Percentiles rank a stretch among this genome's conserved stretches.
phyloP scores from a whole-genome alignment of 2,113 vertebrate species.

The Herpetotheres cachinnans region DNA sequence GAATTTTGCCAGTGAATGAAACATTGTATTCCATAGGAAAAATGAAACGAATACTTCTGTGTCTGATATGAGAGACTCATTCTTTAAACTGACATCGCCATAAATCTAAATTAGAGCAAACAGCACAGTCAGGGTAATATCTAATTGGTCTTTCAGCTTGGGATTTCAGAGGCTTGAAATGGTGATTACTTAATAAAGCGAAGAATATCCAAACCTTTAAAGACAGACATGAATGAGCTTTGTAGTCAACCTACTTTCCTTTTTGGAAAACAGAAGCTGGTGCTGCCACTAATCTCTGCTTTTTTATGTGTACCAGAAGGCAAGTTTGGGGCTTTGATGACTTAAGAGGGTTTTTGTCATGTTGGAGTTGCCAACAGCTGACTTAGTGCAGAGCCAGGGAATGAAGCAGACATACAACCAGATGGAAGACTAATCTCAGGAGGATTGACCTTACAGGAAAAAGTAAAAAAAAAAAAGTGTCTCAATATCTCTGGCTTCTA shows the following conservation, averaged over 20 bases:
- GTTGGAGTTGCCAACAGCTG: not conserved
- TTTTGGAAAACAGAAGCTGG: not conserved
- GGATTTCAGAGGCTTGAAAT: slow-evolving; percentile 25
- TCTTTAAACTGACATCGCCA: slow-evolving; percentile 60
- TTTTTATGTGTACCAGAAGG: slow-evolving; percentile 18
- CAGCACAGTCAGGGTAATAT: slow-evolving; percentile 38
- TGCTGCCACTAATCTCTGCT: not conserved
- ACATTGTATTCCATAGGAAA: slow-evolving; percentile 59
- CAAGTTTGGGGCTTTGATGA: slow-evolving; percentile 5
- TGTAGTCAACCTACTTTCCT: slow-evolving; percentile 13
- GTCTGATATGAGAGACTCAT: slow-evolving; percentile 60
- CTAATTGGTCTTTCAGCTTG: slow-evolving; percentile 41
- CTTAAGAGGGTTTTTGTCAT: slow-evolving; percentile 9
- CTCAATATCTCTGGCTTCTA: not conserved
- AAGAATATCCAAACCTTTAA: slow-evolving; percentile 13
- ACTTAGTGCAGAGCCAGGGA: not conserved
- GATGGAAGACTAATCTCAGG: slow-evolving; percentile 10
- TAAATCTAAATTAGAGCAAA: slow-evolving; percentile 71
- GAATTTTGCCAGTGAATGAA: slow-evolving; percentile 75
- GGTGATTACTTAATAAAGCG: slow-evolving; percentile 41
- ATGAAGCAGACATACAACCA: not conserved
- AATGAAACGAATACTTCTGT: slow-evolving; percentile 43
- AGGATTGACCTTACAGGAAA: not conserved
- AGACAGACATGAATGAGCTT: not conserved
- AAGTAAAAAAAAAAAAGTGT: not conserved